These are phyloP conservation scores for Lucilia cuprina DNA, from an alignment of 1,140 invertebrate species.

Conservation along the genomic window DNA sequence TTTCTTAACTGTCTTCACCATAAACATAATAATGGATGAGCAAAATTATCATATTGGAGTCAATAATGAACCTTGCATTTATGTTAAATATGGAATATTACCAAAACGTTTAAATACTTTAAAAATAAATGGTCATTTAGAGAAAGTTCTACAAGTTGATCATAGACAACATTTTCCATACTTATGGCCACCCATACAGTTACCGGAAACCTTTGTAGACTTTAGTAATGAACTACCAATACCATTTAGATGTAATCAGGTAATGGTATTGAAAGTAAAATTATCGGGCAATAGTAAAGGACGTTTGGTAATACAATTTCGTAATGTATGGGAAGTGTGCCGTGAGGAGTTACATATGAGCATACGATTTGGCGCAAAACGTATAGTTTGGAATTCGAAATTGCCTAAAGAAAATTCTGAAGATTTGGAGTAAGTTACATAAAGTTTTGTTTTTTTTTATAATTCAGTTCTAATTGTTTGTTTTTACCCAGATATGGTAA, in stretches of 20 bases:
- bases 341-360: conserved; percentile 9
- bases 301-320: neutral
- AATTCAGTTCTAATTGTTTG: neutral
- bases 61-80: neutral
- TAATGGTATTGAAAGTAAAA: neutral
- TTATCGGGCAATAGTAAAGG: neutral
- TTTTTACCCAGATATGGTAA: neutral
- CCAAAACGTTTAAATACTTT: neutral
- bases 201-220: neutral
- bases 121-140: neutral
- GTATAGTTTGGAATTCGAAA: neutral
- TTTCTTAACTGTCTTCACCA: neutral
- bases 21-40: neutral
- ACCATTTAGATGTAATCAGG: neutral
- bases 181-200: neutral
- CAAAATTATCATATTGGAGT: neutral
- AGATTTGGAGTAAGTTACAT: neutral
- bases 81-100: neutral
- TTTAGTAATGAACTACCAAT: conserved; percentile 10
- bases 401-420: neutral
- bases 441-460: neutral
- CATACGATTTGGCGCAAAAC: neutral
- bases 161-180: conserved; percentile 17
- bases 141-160: neutral
- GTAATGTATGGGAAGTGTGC: neutral